Percentiles rank a stretch among this genome's conserved stretches.
These are phyloP conservation scores for Drosophila tripunctata DNA, from an alignment of 2,888 invertebrate genomes.

Conservation along the genomic window DNA sequence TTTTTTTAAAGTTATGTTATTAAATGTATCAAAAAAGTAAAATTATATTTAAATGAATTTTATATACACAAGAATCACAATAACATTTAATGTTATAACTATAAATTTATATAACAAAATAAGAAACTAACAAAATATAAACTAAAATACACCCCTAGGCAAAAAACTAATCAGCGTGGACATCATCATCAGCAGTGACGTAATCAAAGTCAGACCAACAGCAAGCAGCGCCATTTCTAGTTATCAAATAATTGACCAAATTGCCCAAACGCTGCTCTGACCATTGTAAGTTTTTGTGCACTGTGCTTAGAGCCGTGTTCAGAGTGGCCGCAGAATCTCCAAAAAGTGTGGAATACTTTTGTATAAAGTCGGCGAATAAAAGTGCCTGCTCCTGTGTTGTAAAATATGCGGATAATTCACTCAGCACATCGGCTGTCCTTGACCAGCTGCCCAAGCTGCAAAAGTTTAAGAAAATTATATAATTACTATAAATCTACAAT, in stretches of 20 bases:
- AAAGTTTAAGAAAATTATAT: neutral
- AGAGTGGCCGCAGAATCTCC: slow-evolving; percentile 55
- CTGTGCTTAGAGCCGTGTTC: slow-evolving; percentile 58
- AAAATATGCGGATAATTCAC: slow-evolving; percentile 64
- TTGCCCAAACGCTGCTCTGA: slow-evolving; percentile 57
- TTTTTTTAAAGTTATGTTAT: no score
- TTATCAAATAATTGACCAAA: slow-evolving; percentile 59
- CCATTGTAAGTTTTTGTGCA: slow-evolving; percentile 80
- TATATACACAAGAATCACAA: no score
- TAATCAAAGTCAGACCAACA: slow-evolving; percentile 20
- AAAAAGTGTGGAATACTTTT: slow-evolving; percentile 46
- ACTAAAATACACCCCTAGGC: slow-evolving; percentile 1
- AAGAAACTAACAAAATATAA: no score
- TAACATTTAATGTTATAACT: no score
- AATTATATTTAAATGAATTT: no score
- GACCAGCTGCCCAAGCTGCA: slow-evolving; percentile 69
- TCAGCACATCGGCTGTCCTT: slow-evolving; percentile 60
- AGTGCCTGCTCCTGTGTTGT: slow-evolving; percentile 69
- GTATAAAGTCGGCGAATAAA: slow-evolving; percentile 57
- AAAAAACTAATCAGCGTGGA: slow-evolving; percentile 28
- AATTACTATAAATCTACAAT: no score
- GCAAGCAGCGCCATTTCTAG: slow-evolving; percentile 53
- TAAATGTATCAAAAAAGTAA: no score
- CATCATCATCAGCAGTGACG: slow-evolving; percentile 19
- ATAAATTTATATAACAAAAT: no score